Base-by-base conservation (phyloP, 2,888 invertebrate genomes). In the Alentia gelatinosa region DNA sequence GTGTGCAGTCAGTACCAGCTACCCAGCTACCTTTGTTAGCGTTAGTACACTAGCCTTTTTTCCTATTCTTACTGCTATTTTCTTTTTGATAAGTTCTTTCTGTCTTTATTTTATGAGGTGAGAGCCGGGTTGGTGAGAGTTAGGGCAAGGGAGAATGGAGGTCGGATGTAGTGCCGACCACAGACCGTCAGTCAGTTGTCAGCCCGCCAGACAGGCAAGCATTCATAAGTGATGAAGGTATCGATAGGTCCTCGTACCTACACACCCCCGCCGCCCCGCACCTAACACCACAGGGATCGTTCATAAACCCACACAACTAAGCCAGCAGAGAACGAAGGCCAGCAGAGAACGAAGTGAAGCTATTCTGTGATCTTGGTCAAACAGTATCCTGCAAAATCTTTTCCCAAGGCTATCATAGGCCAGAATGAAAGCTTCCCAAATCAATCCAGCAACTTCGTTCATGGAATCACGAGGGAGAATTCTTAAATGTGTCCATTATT, bases 131-230 rank as follows among this genome's bases (percentile, higher is more conserved):
- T 19, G 3, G 19, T 42, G 47, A 15, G 47, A 42, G 47, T 42
- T 42, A 42, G 47, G 47, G 47, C 47, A 12, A 15, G 47, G 47
- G 7, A 12, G 47, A 15, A 7, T 15, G 7, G 47, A 42, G 7
- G 47, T 42, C 3, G 56, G 56, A 9, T 56, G 56, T 19, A 68
- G 30, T 26, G 9, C 19, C 19, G 19, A 19, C 68, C 12, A 30
- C 30, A 68, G 68, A 30, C 68, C 56, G 56, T n/a, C 56, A 68
- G 68, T 68, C 68, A 68, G 68, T 68, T 68, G 68, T 68, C 68
- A 68, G 68, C 68, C 30, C 12, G 33, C 68, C 68, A 68, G 68
- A 68, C 68, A 68, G 30, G 68, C 68, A 12, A 12, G 30, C 68
- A 68, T 68, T 26, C 12, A 68, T 68, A 68, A 68, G 68, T 68